phyloP scores from a whole-genome alignment of 2,888 invertebrate genomes.

The Nasonovia ribisnigri region DNA sequence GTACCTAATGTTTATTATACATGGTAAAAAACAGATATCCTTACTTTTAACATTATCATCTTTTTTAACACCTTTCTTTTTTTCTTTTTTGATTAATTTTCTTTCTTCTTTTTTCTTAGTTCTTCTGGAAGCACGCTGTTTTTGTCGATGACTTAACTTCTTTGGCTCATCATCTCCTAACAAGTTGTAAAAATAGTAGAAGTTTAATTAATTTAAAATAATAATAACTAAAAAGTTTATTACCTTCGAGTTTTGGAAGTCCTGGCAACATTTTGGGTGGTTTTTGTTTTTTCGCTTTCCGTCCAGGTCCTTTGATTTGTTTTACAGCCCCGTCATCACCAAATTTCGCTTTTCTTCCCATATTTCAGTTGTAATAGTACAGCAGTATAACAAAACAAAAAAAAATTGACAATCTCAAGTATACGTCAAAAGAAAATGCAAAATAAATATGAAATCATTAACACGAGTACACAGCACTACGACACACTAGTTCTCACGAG shows the following conservation, averaged over 20 bases:
- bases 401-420: neutral
- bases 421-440: neutral
- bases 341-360: conserved; percentile 90
- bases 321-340: conserved; percentile 78
- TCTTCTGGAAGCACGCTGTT: conserved; percentile 77
- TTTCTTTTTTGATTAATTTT: conserved; percentile 71
- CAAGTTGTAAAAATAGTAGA: conserved; percentile 50
- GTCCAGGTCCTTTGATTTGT: conserved; percentile 81
- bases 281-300: conserved; percentile 88
- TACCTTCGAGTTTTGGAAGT: conserved; percentile 68
- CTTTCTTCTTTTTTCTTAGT: conserved; percentile 73
- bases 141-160: conserved; percentile 79
- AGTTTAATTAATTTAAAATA: neutral
- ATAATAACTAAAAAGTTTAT: neutral
- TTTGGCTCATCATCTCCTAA: conserved; percentile 71
- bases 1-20: neutral
- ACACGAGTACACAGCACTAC: neutral
- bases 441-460: neutral
- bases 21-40: neutral
- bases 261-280: conserved; percentile 80
- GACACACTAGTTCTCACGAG: neutral
- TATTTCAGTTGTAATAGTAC: conserved; percentile 70
- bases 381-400: neutral
- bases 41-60: conserved; percentile 23
- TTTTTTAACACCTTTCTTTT: conserved; percentile 66